Evolutionary conservation across 2,888 invertebrate species (phyloP), one percentile per base, ranked within the genome.

Genomic region (Leucophenga montana): DNA sequence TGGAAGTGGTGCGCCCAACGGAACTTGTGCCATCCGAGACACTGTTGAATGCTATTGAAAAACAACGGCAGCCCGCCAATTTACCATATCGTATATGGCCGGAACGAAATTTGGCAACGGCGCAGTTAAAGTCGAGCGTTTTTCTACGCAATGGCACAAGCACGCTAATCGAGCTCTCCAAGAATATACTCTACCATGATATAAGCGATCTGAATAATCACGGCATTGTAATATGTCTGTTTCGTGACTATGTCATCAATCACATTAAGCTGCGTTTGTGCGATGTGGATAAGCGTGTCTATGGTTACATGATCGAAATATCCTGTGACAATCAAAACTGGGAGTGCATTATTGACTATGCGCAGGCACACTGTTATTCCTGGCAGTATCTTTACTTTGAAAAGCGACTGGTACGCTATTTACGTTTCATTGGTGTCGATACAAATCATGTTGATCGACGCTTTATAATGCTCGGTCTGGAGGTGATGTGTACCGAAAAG

Each of bases 181-280:
- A 57, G 57, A 57, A 57, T 27, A 27, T 57, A 27, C 31, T 57
- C 4, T 57, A 57, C 31, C 57, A 57, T n/a, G 57, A 57, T 22
- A 57, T 57, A 14, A 57, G 31, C 3, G 57, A 57, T 27, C 3
- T 11, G 11, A 27, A n/a, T 9, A 57, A 57, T 57, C 57, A 57
- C n/a, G 57, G 57, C n/a, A 57, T 57, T 27, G 57, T 57, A 13
- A 57, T 57, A 57, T 11, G 57, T 27, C 31, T 57, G n/a, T 18
- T 6, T 14, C n/a, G 57, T 22, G 14, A 11, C 8, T 57, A 57
- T 57, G 27, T 20, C n/a, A 13, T 61, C 39, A 61, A 61, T 18
- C 61, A 61, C 18, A 61, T 61, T 3, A 33, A 18, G 8, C 16
- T 61, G 11, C 27, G 61, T 16, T 13, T 61, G 18, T 39, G 39